These are phyloP conservation scores for Petromus typicus DNA, from an alignment of 2,113 vertebrate species.

Conservation along the genomic window DNA sequence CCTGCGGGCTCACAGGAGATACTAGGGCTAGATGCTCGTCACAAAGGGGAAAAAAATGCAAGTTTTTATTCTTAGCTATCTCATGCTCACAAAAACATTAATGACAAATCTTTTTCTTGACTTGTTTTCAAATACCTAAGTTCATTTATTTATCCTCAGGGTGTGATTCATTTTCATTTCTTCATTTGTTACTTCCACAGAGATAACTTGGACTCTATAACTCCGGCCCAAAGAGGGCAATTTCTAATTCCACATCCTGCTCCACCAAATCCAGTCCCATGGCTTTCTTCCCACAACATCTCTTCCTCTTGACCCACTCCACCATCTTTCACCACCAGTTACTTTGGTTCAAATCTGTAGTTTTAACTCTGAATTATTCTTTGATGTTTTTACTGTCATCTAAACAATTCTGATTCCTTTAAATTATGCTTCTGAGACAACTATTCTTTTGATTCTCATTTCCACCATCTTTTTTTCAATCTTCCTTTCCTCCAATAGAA, in stretches of 20 bases:
- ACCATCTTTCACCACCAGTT: background rate
- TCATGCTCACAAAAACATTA: background rate
- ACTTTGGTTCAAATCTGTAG: background rate
- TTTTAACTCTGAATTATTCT: background rate
- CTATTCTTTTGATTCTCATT: background rate
- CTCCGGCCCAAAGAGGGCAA: background rate
- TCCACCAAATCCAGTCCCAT: background rate
- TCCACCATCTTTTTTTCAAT: background rate
- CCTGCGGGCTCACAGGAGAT: background rate
- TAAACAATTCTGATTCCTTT: background rate
- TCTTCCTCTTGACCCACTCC: background rate
- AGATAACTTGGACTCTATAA: background rate
- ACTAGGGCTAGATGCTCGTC: background rate
- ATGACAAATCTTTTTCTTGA: background rate
- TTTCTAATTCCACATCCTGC: background rate
- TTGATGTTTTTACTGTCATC: background rate
- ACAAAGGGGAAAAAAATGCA: background rate
- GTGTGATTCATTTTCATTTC: slow-evolving; percentile 28
- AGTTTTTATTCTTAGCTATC: background rate
- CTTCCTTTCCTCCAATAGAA: background rate
- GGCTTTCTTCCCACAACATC: background rate
- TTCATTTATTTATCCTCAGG: background rate
- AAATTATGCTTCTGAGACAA: background rate
- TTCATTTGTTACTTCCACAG: background rate
- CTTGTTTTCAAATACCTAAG: background rate